These are phyloP conservation scores for Lycophotia porphyrea DNA, from an alignment of 2,888 invertebrate species.

Conservation along the genomic window DNA sequence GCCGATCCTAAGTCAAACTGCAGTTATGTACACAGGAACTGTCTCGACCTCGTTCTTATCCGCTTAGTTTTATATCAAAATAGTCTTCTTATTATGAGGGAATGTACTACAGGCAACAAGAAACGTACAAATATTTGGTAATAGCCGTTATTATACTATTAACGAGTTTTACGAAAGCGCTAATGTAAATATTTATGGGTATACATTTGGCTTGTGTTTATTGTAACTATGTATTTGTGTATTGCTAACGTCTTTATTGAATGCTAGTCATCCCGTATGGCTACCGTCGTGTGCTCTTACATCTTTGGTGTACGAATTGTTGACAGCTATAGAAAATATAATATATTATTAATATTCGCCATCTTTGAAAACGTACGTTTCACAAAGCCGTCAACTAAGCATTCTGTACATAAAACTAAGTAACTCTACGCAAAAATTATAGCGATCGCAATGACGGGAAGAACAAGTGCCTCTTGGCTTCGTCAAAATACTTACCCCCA, in stretches of 20 bases:
- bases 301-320: background rate
- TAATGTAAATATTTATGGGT: conserved; percentile 51
- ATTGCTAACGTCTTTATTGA: conserved; percentile 34
- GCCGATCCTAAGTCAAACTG: background rate
- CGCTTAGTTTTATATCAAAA: background rate
- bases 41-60: background rate
- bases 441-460: background rate
- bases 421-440: background rate
- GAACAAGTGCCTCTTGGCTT: background rate
- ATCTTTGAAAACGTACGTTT: background rate
- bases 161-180: conserved; percentile 45
- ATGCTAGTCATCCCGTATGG: conserved; percentile 3
- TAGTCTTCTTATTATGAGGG: conserved; percentile 11
- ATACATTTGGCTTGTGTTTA: conserved; percentile 44
- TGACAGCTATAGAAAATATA: background rate
- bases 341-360: background rate
- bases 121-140: conserved; percentile 25
- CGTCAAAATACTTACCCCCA: background rate
- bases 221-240: conserved; percentile 31
- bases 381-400: background rate
- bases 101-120: conserved; percentile 16
- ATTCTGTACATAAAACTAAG: background rate
- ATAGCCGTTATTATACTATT: conserved; percentile 15
- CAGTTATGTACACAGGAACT: background rate
- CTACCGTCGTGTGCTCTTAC: conserved; percentile 9